Percentiles rank a stretch among this genome's conserved stretches.
Evolutionary conservation across 2,113 vertebrate species (phyloP).

Genomic region (Sinocyclocheilus anophthalmus): DNA sequence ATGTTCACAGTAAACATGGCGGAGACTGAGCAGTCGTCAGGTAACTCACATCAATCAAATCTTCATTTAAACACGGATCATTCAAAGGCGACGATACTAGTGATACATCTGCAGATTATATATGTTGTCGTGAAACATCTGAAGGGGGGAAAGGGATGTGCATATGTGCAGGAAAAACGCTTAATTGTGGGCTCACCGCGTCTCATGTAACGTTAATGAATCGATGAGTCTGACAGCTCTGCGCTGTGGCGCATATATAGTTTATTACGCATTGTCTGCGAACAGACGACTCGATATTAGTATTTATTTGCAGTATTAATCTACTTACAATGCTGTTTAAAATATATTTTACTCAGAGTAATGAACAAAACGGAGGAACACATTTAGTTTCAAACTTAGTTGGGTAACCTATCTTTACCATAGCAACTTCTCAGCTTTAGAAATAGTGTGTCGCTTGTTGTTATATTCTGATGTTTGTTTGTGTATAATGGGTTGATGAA

Average conservation of each 20-base stretch:
- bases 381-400: neutral
- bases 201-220: neutral
- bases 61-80: neutral
- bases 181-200: neutral
- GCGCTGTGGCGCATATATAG: neutral
- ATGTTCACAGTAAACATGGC: conserved; percentile 78
- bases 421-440: neutral
- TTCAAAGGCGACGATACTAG: neutral
- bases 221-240: neutral
- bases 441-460: neutral
- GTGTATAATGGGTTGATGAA: no score
- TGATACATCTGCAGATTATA: neutral
- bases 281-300: neutral
- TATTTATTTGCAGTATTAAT: neutral
- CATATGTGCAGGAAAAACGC: neutral
- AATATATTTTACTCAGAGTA: neutral
- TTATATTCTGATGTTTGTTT: neutral
- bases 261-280: neutral
- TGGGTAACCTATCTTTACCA: neutral
- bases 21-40: conserved; percentile 75
- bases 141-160: neutral
- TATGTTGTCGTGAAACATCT: neutral
- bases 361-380: neutral
- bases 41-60: conserved; percentile 41
- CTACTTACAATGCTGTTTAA: neutral